Evolutionary conservation across 2,888 invertebrate genomes (phyloP).

Genomic region (Pimpla rufipes): DNA sequence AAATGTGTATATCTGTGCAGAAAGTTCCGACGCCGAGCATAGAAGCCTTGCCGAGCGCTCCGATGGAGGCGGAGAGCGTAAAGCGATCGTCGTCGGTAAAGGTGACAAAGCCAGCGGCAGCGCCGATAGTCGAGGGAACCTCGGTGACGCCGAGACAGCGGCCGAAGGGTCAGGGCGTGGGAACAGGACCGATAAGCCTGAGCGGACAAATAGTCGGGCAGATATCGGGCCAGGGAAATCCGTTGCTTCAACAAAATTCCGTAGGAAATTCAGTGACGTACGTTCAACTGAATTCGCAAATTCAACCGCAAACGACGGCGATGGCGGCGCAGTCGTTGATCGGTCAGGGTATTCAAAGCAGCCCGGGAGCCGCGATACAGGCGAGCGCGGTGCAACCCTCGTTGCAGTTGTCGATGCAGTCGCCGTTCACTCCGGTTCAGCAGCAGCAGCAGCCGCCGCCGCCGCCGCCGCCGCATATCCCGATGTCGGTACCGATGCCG

Average conservation of each 20-base stretch:
- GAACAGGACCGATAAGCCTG: conserved; percentile 82
- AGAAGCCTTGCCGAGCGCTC: conserved; percentile 89
- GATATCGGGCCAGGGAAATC: conserved; percentile 83
- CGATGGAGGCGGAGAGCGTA: conserved; percentile 89
- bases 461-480: conserved; percentile 79
- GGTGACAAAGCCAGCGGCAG: conserved; percentile 85
- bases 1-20: conserved; percentile 84
- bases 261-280: conserved; percentile 76
- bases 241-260: conserved; percentile 73
- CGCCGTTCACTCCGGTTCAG: conserved; percentile 70
- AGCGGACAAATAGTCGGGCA: conserved; percentile 84
- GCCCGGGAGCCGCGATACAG: conserved; percentile 69
- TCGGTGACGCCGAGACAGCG: conserved; percentile 94
- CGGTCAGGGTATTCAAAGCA: conserved; percentile 68
- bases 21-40: conserved; percentile 89
- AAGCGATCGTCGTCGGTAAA: conserved; percentile 87
- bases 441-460: too few species aligned
- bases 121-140: conserved; percentile 89
- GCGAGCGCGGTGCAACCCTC: conserved; percentile 60
- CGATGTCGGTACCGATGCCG: conserved; percentile 46
- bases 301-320: conserved; percentile 74
- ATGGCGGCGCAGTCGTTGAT: conserved; percentile 77
- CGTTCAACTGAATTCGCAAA: conserved; percentile 77
- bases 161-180: conserved; percentile 89
- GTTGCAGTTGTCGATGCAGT: conserved; percentile 66